phyloP scores from a whole-genome alignment of 2,797 vertebrate species.

The Catharus ustulatus region DNA sequence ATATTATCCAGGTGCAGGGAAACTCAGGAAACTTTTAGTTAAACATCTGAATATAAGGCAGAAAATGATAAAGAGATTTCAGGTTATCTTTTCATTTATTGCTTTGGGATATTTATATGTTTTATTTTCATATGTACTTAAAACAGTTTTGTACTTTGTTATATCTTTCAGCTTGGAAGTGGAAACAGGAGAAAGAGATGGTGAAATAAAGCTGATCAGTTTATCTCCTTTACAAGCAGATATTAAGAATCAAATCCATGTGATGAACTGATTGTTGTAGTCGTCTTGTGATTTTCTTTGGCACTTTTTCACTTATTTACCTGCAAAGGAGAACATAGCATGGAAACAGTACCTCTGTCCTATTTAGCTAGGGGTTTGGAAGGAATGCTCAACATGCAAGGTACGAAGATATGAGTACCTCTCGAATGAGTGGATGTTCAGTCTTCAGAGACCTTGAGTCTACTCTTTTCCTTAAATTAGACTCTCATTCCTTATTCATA shows the following conservation, averaged over 20 bases:
- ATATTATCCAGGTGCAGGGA: neutral
- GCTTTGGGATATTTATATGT: neutral
- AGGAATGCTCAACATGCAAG: neutral
- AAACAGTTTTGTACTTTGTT: neutral
- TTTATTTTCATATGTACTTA: neutral
- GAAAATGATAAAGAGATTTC: neutral
- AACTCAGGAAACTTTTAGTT: neutral
- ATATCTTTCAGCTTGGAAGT: neutral
- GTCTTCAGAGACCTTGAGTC: neutral
- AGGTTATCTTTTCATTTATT: neutral
- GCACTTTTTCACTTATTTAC: neutral
- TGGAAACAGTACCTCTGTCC: neutral
- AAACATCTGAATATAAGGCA: neutral
- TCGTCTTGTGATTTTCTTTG: neutral
- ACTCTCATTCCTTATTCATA: slow-evolving; percentile 42
- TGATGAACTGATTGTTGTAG: neutral
- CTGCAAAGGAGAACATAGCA: neutral
- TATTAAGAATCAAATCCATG: neutral
- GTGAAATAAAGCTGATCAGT: neutral
- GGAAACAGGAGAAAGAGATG: neutral
- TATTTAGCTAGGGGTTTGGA: neutral
- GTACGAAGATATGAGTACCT: neutral
- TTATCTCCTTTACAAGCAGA: neutral
- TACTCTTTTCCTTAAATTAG: slow-evolving; percentile 25
- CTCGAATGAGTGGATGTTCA: neutral